Conservation (phyloP, 2,888 invertebrate genomes). For the Masnerella sp. region DNA sequence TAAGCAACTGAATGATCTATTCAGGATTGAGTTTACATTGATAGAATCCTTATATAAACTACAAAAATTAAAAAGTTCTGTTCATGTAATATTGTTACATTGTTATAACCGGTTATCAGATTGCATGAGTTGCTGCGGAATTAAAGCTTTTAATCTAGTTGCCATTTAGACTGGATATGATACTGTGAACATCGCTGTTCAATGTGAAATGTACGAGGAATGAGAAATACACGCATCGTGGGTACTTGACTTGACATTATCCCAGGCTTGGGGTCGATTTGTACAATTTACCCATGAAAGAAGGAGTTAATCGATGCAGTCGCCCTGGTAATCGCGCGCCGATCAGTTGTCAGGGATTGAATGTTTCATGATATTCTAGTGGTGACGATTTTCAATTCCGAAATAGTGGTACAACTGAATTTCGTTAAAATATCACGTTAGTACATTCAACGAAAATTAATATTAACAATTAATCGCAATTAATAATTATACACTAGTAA, state of each 20-base stretch:
- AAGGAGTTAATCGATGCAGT: slow-evolving; percentile 46
- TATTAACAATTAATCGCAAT: no score
- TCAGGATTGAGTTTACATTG: no score
- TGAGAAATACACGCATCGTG: slow-evolving; percentile 39
- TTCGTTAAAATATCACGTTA: not conserved
- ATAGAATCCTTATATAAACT: no score
- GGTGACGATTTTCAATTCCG: not conserved
- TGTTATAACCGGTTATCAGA: slow-evolving; percentile 24
- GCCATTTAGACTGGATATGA: slow-evolving; percentile 39
- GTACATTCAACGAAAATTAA: no score
- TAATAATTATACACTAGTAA: no score
- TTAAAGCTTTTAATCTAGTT: slow-evolving; percentile 35
- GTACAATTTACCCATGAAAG: slow-evolving; percentile 44
- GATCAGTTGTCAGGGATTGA: slow-evolving; percentile 33
- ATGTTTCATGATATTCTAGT: slow-evolving; percentile 12
- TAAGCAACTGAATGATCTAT: no score
- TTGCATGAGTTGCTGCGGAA: slow-evolving; percentile 21
- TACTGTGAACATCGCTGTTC: slow-evolving; percentile 34
- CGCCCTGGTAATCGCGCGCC: slow-evolving; percentile 34
- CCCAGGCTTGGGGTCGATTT: slow-evolving; percentile 36
- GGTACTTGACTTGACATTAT: slow-evolving; percentile 39
- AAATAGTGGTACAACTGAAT: not conserved
- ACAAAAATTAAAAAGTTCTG: no score
- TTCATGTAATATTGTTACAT: slow-evolving; percentile 22
- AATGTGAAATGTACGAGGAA: slow-evolving; percentile 35